Conservation (phyloP, 2,113 vertebrate genomes). For the cattle (Bos taurus) region DNA sequence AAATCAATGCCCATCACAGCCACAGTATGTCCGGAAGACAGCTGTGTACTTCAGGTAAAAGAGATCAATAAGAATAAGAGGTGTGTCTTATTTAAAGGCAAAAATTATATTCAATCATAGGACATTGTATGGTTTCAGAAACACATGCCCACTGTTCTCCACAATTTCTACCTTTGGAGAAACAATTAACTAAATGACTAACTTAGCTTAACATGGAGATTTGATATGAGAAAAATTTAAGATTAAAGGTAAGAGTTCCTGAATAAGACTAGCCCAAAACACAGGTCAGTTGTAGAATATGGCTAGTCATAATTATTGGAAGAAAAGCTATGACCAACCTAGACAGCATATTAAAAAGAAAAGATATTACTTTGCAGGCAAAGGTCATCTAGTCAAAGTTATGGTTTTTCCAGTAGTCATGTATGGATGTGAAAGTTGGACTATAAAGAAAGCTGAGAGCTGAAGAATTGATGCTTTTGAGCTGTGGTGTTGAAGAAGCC, state of each 20-base stretch:
- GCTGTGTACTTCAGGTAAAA: constrained; percentile 81
- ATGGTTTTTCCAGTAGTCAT: too few species aligned
- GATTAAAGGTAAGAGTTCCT: neutral
- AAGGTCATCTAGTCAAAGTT: neutral
- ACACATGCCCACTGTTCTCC: neutral
- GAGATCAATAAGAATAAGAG: neutral
- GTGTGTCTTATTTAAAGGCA: neutral
- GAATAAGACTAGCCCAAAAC: neutral
- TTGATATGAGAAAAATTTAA: neutral
- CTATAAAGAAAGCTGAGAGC: too few species aligned
- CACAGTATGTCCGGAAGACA: constrained; percentile 91
- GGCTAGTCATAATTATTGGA: neutral
- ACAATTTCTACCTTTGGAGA: neutral
- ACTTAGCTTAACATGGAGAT: neutral
- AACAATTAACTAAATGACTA: neutral
- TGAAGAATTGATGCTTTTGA: too few species aligned
- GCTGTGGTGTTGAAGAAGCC: neutral
- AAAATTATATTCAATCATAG: neutral
- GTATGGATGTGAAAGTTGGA: too few species aligned
- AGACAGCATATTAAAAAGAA: neutral
- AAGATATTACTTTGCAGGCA: neutral
- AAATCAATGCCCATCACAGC: constrained; percentile 99
- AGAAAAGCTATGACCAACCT: neutral
- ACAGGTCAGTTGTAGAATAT: neutral
- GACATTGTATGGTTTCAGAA: neutral